Evolutionary conservation across 2,797 vertebrate species (phyloP).

Genomic region (Botia almorhae): DNA sequence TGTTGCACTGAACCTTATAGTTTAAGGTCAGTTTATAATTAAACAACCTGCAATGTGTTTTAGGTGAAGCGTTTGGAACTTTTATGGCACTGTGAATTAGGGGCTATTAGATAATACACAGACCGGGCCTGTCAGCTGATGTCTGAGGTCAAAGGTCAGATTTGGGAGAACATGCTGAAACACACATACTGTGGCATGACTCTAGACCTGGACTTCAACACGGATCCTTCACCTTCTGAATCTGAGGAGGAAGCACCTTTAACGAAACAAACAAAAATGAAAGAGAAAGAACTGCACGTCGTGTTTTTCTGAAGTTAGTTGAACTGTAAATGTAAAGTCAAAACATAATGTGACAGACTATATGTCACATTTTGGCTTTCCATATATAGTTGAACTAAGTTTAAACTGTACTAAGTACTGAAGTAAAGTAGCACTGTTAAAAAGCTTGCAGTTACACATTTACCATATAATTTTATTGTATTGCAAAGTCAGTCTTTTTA

Average conservation of each 20-base stretch:
- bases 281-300: neutral
- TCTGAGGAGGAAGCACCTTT: conserved; percentile 93
- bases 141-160: conserved; percentile 29
- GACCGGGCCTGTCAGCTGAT: neutral
- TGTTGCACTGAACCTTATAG: neutral
- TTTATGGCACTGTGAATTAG: conserved; percentile 1
- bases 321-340: no score
- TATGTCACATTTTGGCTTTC: neutral
- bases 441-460: neutral
- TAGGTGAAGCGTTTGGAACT: neutral
- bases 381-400: neutral
- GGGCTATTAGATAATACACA: conserved; percentile 13
- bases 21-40: neutral
- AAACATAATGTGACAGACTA: no score
- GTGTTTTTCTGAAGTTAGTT: neutral
- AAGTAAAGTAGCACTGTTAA: no score
- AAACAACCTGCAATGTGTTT: conserved; percentile 8
- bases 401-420: no score
- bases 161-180: conserved; percentile 41
- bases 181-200: conserved; percentile 95
- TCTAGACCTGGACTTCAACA: conserved; percentile 84
- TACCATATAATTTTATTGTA: neutral
- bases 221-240: conserved; percentile 88
- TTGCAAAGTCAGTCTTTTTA: no score
- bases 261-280: neutral